Evolutionary conservation across 2,888 invertebrate genomes (phyloP).

Genomic region (Hydroisotoma schaefferi): DNA sequence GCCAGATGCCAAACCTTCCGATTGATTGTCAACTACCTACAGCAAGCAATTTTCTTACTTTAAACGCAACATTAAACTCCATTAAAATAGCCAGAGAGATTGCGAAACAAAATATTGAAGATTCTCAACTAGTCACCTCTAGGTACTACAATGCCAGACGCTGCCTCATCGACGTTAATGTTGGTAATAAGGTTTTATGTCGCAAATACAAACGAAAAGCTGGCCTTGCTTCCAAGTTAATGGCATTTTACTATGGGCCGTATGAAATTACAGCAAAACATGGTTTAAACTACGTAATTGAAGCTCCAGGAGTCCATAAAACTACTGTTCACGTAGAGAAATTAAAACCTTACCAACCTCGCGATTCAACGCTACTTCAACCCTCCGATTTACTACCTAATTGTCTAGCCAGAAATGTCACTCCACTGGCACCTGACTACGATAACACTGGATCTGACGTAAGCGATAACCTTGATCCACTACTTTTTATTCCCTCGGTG

Average conservation of each 20-base stretch:
- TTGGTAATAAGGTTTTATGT: background rate
- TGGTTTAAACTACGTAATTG: background rate
- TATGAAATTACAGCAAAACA: background rate
- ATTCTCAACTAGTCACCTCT: background rate
- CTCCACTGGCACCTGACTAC: too few species aligned
- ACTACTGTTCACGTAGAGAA: background rate
- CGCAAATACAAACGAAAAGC: background rate
- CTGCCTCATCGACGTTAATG: background rate
- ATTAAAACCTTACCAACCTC: background rate
- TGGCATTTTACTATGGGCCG: background rate
- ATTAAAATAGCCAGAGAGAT: background rate
- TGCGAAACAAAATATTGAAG: background rate
- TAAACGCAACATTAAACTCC: background rate
- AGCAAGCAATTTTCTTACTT: background rate
- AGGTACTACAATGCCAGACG: background rate
- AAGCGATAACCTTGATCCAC: too few species aligned
- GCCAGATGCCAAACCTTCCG: background rate
- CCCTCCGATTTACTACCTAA: too few species aligned
- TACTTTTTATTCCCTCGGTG: too few species aligned
- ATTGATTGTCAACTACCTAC: background rate
- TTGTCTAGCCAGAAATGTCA: too few species aligned
- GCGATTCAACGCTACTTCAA: too few species aligned
- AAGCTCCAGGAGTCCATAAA: background rate
- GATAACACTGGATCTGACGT: too few species aligned
- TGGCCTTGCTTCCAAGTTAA: background rate